Evolutionary conservation across 2,113 vertebrate species (phyloP).

Genomic region (Micronycteris hirsuta): DNA sequence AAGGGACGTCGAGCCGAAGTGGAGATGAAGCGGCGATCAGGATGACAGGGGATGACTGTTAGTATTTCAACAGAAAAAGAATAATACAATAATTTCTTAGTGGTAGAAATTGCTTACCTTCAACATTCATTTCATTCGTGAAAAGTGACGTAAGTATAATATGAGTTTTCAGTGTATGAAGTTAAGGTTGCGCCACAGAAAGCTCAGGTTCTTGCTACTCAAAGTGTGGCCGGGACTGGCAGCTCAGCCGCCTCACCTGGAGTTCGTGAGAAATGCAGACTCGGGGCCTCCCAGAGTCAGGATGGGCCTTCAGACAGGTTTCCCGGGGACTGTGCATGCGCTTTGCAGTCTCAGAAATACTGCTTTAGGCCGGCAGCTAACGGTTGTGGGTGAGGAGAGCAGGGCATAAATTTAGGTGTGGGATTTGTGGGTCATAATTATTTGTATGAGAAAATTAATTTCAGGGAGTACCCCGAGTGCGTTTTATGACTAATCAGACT

Average conservation of each 20-base stretch:
- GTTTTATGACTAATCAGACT: not conserved
- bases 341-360: not conserved
- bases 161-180: not conserved
- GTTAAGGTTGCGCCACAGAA: not conserved
- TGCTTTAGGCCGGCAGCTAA: not conserved
- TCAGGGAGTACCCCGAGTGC: not conserved
- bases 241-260: not conserved
- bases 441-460: slow-evolving; percentile 30
- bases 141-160: not conserved
- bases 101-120: not conserved
- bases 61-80: slow-evolving; percentile 2
- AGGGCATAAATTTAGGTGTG: not conserved
- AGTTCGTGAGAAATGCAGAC: not conserved
- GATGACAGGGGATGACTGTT: not conserved
- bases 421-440: not conserved
- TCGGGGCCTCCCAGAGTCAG: not conserved
- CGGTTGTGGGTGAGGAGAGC: not conserved
- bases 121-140: not conserved
- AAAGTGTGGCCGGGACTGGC: not conserved
- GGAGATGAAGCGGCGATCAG: not conserved
- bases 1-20: not conserved
- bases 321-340: not conserved
- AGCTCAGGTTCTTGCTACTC: not conserved
- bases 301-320: not conserved
- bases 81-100: not conserved